Conservation (phyloP, 1,140 invertebrate species). For the Phthorimaea operculella region DNA sequence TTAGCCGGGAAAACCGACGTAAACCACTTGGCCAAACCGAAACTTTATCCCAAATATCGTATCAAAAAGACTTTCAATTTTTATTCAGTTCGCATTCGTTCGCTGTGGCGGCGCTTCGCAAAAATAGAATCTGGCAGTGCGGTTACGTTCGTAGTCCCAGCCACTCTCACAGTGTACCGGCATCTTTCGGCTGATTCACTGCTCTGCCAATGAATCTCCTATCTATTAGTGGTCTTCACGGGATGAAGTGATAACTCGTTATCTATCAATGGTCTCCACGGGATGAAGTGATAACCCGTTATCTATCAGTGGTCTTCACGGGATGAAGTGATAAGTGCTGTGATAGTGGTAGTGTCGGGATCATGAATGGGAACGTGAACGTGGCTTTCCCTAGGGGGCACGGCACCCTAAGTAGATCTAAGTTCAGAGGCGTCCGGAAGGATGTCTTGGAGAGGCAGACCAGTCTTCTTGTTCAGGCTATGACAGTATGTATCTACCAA, state of each 20-base stretch:
- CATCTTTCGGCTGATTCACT: constrained; percentile 43
- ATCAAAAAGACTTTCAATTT: constrained; percentile 14
- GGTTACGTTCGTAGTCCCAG: constrained; percentile 52
- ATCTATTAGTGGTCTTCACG: constrained; percentile 14
- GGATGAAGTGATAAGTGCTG: constrained; percentile 20
- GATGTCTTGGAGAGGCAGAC: constrained; percentile 77
- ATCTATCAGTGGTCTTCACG: constrained; percentile 14
- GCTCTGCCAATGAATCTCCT: not conserved
- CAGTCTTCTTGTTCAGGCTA: constrained; percentile 74
- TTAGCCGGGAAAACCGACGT: too few relatives aligned
- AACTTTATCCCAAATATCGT: constrained; percentile 1
- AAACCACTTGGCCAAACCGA: too few relatives aligned
- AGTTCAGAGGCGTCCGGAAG: constrained; percentile 81
- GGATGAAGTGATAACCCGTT: constrained; percentile 16
- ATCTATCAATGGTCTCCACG: too few relatives aligned
- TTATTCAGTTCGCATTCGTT: constrained; percentile 49
- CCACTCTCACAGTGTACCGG: constrained; percentile 48
- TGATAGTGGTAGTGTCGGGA: constrained; percentile 18
- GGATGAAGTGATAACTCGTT: constrained; percentile 17
- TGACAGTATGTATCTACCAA: constrained; percentile 80
- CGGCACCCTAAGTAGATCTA: constrained; percentile 46
- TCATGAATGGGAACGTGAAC: constrained; percentile 57
- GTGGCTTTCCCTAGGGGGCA: constrained; percentile 10
- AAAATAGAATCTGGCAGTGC: constrained; percentile 67
- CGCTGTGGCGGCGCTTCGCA: constrained; percentile 58